Evolutionary conservation across 1,140 invertebrate genomes (phyloP).

Genomic region (Pseudomyrmex pallidus): DNA sequence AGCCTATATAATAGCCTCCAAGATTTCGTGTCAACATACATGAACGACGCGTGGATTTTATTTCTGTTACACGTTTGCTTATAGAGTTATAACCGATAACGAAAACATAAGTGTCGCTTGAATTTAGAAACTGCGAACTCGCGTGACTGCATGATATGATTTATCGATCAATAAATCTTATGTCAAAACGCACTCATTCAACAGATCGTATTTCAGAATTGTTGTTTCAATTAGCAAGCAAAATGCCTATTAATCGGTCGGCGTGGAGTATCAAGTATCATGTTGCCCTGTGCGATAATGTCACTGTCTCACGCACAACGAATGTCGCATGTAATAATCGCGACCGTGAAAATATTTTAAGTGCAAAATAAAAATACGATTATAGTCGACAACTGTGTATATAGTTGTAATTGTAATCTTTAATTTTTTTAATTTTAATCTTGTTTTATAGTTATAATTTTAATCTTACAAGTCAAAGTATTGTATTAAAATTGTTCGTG

Average conservation of each 20-base stretch:
- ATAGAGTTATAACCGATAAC: conserved; percentile 13
- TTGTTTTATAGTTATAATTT: too few species aligned
- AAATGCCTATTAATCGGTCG: conserved; percentile 16
- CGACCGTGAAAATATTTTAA: not conserved
- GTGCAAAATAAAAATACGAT: too few species aligned
- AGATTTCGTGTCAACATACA: not conserved
- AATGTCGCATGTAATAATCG: not conserved
- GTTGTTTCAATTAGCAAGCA: conserved; percentile 36
- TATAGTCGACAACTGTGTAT: too few species aligned
- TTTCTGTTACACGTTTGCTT: conserved; percentile 8
- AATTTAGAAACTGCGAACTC: conserved; percentile 30
- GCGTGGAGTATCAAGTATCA: conserved; percentile 13
- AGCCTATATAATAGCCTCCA: not conserved
- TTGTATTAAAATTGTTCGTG: conserved; percentile 27
- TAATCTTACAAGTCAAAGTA: too few species aligned
- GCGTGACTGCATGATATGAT: conserved; percentile 33
- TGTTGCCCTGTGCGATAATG: not conserved
- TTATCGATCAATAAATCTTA: conserved; percentile 25
- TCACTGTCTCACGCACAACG: conserved; percentile 3
- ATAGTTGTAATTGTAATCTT: too few species aligned
- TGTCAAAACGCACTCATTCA: conserved; percentile 14
- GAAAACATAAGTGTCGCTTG: conserved; percentile 6
- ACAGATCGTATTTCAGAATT: not conserved
- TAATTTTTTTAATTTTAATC: too few species aligned
- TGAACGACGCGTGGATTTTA: not conserved